Conservation (phyloP, 1,140 invertebrate genomes). For the Pogonomyrmex californicus region DNA sequence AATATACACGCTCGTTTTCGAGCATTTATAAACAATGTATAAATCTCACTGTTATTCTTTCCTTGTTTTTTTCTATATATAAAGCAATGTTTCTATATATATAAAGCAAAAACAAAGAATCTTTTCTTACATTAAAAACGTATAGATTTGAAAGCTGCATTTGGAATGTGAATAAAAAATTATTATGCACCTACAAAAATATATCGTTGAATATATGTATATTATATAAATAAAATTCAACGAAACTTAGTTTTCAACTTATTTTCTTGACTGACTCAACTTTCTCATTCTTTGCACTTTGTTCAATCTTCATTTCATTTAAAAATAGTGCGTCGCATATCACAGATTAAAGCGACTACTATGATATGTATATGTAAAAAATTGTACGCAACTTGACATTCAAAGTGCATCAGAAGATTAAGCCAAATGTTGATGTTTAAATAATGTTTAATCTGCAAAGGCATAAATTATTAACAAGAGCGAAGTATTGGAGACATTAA, state of each 20-base stretch:
- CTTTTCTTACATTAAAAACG: neutral
- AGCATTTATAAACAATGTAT: neutral
- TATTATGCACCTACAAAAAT: constrained; percentile 6
- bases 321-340: neutral
- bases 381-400: neutral
- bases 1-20: constrained; percentile 2
- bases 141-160: neutral
- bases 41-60: neutral
- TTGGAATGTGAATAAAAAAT: constrained; percentile 39
- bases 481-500: constrained; percentile 14
- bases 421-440: neutral
- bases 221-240: constrained; percentile 2
- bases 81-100: neutral
- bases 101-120: neutral
- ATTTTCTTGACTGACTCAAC: neutral
- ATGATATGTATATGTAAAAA: constrained; percentile 8
- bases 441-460: constrained; percentile 16
- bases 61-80: neutral
- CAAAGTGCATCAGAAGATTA: neutral
- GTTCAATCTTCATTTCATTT: neutral
- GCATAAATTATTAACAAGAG: constrained; percentile 46
- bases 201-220: neutral
- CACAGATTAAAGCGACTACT: neutral
- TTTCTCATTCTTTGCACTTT: neutral
- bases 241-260: neutral